Base-by-base conservation (phyloP, 64 coral and sea anemone genomes). In the Dendronephthya gigantea region DNA sequence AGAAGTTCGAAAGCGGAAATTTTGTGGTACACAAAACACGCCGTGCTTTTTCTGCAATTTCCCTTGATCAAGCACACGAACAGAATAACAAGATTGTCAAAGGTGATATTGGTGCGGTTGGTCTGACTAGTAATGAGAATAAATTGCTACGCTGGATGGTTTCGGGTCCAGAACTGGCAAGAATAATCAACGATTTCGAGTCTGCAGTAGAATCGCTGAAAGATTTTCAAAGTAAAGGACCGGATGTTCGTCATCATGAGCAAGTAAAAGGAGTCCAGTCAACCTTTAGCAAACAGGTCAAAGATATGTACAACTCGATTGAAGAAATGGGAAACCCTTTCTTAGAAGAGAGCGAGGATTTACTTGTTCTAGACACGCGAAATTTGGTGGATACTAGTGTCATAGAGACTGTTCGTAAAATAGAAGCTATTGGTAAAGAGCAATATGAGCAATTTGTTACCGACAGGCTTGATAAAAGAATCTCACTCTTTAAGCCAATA, bases 291-390 rank as follows among this genome's bases (percentile, higher is more conserved):
- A 87, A 66, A 33, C 83, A 87, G 27, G 90, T 91, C 12, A 31
- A 83, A 38, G 11, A 50, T 9, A 16, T 87, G 1, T 49, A 40
- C 15, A 83, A n/a, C 33, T 38, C 30, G 17, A 83, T 68, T 41
- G 72, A 86, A 72, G 90, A 91, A 83, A 68, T 87, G 39, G 79
- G 79, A 3, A 91, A 91, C n/a, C 90, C 85, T 12, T 87, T 91
- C 32, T 2, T 35, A 19, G 81, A 87, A 4, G 31, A 87, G 23
- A 87, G 32, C 17, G 39, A 41, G 9, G 85, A 91, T 69, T 28
- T 91, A 3, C 11, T 91, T 12, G 75, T 83, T 1, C 40, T 87
- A 12, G 85, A 84, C 35, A 87, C 85, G 0, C 75, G 43, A 16
- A 55, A 91, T 13, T 38, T 91, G 40, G 25, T 39, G 13, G 39